phyloP scores from a whole-genome alignment of 1,140 invertebrate genomes.

The Drosophila teissieri region DNA sequence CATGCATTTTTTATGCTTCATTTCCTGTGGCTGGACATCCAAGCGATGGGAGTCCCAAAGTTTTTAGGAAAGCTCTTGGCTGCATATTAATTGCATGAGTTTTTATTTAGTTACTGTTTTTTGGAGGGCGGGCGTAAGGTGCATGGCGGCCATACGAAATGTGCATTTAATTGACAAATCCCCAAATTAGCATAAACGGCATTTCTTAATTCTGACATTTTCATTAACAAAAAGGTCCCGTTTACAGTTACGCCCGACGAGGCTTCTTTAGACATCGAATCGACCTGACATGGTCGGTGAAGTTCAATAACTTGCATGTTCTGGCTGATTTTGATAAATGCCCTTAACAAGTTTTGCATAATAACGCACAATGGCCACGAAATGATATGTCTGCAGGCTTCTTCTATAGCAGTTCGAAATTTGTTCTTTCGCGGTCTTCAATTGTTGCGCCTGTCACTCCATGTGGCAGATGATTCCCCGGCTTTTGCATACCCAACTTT shows the following conservation, averaged over 20 bases:
- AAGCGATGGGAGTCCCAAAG: conserved; percentile 10
- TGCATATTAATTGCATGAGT: conserved; percentile 70
- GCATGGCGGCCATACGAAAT: conserved; percentile 80
- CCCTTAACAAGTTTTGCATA: conserved; percentile 79
- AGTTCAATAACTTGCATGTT: conserved; percentile 66
- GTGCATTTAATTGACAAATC: conserved; percentile 76
- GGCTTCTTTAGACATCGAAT: conserved; percentile 66
- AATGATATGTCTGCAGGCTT: conserved; percentile 67
- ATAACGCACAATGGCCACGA: conserved; percentile 60
- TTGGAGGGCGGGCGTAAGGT: conserved; percentile 49
- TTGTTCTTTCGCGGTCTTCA: conserved; percentile 57
- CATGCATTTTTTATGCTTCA: conserved; percentile 78
- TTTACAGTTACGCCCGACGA: conserved; percentile 67
- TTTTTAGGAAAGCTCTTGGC: conserved; percentile 54
- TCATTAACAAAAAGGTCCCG: conserved; percentile 63
- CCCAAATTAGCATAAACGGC: conserved; percentile 69
- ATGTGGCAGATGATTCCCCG: conserved; percentile 60
- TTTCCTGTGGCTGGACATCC: conserved; percentile 61
- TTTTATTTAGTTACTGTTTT: conserved; percentile 29
- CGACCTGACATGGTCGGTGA: conserved; percentile 62
- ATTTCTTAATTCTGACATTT: conserved; percentile 63
- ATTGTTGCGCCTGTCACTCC: conserved; percentile 71
- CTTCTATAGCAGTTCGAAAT: conserved; percentile 57
- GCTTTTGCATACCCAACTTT: conserved; percentile 18
- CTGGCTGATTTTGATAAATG: conserved; percentile 69